Percentiles rank a stretch among this genome's conserved stretches.
These are phyloP conservation scores for Girardinus metallicus DNA, from an alignment of 2,797 vertebrate species.

Conservation along the genomic window DNA sequence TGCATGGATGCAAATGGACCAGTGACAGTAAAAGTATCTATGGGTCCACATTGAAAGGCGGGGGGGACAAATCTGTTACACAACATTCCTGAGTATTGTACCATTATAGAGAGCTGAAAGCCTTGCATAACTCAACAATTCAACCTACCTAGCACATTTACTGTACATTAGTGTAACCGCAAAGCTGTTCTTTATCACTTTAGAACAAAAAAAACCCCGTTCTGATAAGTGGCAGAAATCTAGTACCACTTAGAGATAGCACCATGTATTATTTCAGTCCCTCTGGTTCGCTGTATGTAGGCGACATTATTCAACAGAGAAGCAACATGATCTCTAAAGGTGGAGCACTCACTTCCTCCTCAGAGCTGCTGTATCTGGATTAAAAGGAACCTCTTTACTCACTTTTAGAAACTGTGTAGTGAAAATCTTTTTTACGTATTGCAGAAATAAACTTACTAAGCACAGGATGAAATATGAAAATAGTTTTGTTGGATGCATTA, in stretches of 20 bases:
- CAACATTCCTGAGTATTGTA: constrained; percentile 65
- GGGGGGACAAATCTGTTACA: constrained; percentile 62
- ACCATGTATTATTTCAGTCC: constrained; percentile 68
- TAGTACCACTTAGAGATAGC: constrained; percentile 73
- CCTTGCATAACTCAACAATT: constrained; percentile 76
- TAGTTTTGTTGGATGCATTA: background rate
- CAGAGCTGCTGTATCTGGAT: constrained; percentile 47
- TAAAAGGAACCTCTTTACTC: constrained; percentile 36
- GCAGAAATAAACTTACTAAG: background rate
- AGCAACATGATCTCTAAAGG: constrained; percentile 62
- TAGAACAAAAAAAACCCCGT: constrained; percentile 63
- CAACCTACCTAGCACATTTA: constrained; percentile 75
- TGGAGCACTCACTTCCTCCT: constrained; percentile 67
- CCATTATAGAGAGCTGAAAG: constrained; percentile 72
- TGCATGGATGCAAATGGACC: constrained; percentile 63
- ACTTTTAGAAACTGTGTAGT: constrained; percentile 50
- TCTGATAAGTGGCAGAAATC: constrained; percentile 76
- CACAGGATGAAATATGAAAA: background rate
- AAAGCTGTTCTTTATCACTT: constrained; percentile 75
- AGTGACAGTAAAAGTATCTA: constrained; percentile 52
- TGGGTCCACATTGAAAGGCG: constrained; percentile 51
- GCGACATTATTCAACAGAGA: constrained; percentile 68
- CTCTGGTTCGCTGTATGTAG: constrained; percentile 67
- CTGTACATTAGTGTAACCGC: constrained; percentile 74
- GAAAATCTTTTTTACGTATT: constrained; percentile 7